Conservation (phyloP, 1,140 invertebrate species). For the Onthophagus taurus region DNA sequence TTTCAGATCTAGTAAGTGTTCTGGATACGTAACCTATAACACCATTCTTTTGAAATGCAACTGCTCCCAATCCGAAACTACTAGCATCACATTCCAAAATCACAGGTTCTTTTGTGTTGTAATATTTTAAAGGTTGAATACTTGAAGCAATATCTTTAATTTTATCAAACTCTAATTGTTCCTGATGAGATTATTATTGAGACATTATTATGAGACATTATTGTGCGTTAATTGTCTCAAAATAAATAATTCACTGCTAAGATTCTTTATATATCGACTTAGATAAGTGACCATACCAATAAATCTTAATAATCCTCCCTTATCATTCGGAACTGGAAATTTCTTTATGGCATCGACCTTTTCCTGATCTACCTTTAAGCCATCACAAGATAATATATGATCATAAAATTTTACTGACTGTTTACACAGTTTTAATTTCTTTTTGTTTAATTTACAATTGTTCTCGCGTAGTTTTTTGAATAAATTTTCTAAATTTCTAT, state of each 20-base stretch:
- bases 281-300: background rate
- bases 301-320: background rate
- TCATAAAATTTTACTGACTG: background rate
- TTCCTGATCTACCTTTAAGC: background rate
- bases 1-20: background rate
- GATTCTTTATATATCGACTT: slow-evolving; percentile 2
- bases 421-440: background rate
- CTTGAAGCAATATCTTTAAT: background rate
- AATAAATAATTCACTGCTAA: background rate
- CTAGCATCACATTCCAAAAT: background rate
- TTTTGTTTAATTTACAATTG: background rate
- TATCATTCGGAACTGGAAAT: background rate
- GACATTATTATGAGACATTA: background rate
- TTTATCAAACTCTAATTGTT: slow-evolving; percentile 1
- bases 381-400: background rate
- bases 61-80: slow-evolving; percentile 27
- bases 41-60: slow-evolving; percentile 12
- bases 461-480: background rate
- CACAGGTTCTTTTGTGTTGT: no score
- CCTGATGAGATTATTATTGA: background rate
- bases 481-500: background rate
- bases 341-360: background rate
- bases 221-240: background rate
- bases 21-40: slow-evolving; percentile 4
- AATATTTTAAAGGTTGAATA: no score